Evolutionary conservation across 1,140 invertebrate genomes (phyloP).

Genomic region (Agrilus planipennis): DNA sequence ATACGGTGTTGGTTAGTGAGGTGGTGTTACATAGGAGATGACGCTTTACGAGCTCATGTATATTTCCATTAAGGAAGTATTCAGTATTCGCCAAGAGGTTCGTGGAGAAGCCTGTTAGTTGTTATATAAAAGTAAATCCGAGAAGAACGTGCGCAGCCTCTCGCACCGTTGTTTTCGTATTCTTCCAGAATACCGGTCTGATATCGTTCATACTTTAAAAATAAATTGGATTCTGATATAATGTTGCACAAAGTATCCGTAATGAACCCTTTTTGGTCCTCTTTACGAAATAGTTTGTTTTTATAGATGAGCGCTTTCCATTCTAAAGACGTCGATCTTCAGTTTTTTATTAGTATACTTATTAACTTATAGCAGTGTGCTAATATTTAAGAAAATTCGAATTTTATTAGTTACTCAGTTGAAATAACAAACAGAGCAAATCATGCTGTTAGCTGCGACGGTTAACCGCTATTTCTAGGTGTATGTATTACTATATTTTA

Average conservation of each 20-base stretch:
- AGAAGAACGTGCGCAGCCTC: slow-evolving; percentile 25
- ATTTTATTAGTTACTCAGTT: no score
- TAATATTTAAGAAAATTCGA: no score
- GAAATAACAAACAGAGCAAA: no score
- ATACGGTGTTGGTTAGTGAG: no score
- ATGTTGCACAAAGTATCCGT: slow-evolving; percentile 7
- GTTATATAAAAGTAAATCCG: slow-evolving; percentile 33
- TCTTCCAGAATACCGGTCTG: slow-evolving; percentile 15
- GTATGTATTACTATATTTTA: no score
- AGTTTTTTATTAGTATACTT: neutral
- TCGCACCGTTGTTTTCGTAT: slow-evolving; percentile 21
- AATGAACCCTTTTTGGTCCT: no score
- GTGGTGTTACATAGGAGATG: no score
- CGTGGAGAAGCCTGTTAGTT: slow-evolving; percentile 29
- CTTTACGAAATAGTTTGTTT: slow-evolving; percentile 1
- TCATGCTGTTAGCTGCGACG: no score
- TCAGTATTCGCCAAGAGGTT: slow-evolving; percentile 29
- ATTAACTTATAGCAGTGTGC: neutral
- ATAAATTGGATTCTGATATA: slow-evolving; percentile 21
- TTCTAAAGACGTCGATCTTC: neutral
- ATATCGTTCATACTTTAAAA: slow-evolving; percentile 23
- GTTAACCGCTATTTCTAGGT: no score
- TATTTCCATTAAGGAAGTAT: slow-evolving; percentile 31
- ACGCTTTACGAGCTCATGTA: slow-evolving; percentile 29
- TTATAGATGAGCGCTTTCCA: slow-evolving; percentile 4